Evolutionary conservation across 2,113 vertebrate genomes (phyloP).

Genomic region (Astur gentilis): DNA sequence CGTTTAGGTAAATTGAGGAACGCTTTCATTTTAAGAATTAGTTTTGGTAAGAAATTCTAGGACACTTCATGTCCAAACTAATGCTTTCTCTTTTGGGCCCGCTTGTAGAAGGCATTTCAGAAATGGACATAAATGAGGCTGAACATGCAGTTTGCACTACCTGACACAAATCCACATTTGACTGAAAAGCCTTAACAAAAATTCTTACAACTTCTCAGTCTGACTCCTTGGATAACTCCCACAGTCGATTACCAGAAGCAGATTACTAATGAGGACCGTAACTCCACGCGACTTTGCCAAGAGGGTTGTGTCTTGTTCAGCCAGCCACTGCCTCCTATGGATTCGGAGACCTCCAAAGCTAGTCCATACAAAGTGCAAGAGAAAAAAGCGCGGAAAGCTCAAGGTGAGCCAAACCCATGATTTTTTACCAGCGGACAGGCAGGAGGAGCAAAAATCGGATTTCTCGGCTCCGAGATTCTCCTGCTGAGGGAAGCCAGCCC

Average conservation of each 20-base stretch:
- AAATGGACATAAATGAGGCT: not conserved
- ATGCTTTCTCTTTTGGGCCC: not conserved
- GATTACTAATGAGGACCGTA: not conserved
- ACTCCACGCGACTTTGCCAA: not conserved
- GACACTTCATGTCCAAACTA: not conserved
- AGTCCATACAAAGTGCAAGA: fast-evolving
- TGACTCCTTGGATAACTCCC: not conserved
- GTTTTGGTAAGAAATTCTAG: not conserved
- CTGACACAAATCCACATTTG: not conserved
- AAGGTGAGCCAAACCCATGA: not conserved
- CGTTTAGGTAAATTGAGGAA: not conserved
- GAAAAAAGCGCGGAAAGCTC: not conserved
- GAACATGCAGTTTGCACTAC: fast-evolving
- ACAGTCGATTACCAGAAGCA: not conserved
- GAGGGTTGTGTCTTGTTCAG: not conserved
- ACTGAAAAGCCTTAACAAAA: not conserved
- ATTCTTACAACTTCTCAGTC: not conserved
- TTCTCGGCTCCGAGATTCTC: not conserved
- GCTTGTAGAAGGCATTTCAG: not conserved
- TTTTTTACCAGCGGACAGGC: not conserved
- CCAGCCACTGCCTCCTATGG: not conserved
- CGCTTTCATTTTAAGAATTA: not conserved
- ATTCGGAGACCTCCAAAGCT: not conserved
- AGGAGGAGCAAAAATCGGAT: not conserved
- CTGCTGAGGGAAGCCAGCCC: not conserved